These are phyloP conservation scores for Campoplex capitator DNA, from an alignment of 2,888 invertebrate genomes.

Conservation along the genomic window DNA sequence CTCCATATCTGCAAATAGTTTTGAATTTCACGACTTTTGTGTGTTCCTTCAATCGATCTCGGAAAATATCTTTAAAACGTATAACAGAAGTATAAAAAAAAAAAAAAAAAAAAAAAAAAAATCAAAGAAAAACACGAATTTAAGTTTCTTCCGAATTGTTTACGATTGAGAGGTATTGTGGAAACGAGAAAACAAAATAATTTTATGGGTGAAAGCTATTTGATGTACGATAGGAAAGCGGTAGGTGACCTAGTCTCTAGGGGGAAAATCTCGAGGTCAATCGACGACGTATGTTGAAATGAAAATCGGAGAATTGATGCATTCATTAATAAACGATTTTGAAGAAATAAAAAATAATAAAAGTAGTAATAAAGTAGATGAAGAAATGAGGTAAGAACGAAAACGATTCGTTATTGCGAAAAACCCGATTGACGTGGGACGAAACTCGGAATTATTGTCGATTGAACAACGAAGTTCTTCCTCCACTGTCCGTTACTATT, in stretches of 20 bases:
- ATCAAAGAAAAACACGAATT: neutral
- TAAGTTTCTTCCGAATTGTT: neutral
- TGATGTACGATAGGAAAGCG: slow-evolving; percentile 17
- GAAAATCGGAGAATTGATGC: neutral
- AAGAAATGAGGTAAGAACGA: neutral
- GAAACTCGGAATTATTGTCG: slow-evolving; percentile 11
- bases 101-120: no score
- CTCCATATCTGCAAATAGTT: neutral
- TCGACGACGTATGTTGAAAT: neutral
- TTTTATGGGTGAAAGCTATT: slow-evolving; percentile 38
- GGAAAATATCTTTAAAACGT: neutral
- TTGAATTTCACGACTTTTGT: neutral
- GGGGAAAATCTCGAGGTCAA: slow-evolving; percentile 21
- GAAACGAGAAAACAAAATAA: slow-evolving; percentile 6
- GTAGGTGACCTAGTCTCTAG: slow-evolving; percentile 19
- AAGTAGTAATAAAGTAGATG: neutral
- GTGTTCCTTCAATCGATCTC: neutral
- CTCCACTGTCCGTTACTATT: neutral
- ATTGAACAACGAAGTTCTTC: slow-evolving; percentile 34
- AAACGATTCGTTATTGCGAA: neutral
- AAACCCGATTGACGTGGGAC: slow-evolving; percentile 4
- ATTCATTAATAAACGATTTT: neutral
- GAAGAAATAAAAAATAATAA: no score
- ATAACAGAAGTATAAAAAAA: no score
- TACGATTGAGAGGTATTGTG: neutral